Evolutionary conservation across 2,113 vertebrate species (phyloP).

Genomic region (Aptenodytes patagonicus): DNA sequence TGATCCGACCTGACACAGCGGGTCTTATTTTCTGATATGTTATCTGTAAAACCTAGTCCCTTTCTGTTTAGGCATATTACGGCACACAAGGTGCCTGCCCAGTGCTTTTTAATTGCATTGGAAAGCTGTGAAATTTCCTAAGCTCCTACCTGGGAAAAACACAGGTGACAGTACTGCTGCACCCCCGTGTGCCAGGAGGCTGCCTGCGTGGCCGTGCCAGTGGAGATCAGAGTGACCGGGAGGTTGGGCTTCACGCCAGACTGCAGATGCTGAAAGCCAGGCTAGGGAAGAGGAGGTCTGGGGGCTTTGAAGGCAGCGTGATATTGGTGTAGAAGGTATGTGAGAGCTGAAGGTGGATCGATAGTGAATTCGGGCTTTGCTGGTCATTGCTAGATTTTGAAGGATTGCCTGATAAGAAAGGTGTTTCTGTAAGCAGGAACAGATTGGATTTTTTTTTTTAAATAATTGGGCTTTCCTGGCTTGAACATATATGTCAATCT

Average conservation of each 20-base stretch:
- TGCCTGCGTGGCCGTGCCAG: accelerated
- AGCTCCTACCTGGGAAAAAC: neutral
- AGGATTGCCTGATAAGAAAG: constrained; percentile 18
- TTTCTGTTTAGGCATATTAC: neutral
- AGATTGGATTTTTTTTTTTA: neutral
- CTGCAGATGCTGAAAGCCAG: neutral
- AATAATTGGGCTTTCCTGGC: neutral
- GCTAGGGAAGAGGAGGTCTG: neutral
- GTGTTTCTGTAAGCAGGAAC: neutral
- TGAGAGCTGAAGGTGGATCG: neutral
- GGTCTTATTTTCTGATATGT: neutral
- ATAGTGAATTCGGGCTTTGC: neutral
- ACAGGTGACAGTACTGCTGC: neutral
- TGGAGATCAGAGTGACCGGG: neutral
- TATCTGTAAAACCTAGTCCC: neutral
- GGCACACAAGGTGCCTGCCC: neutral
- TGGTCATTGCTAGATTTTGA: neutral
- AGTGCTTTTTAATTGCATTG: neutral
- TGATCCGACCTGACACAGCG: neutral
- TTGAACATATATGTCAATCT: neutral
- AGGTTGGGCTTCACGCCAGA: accelerated
- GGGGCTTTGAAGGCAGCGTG: neutral
- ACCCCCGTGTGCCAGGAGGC: accelerated
- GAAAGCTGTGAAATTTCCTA: neutral
- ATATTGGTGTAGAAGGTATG: neutral